phyloP scores from a whole-genome alignment of 2,113 vertebrate species.

The Fregata magnificens region DNA sequence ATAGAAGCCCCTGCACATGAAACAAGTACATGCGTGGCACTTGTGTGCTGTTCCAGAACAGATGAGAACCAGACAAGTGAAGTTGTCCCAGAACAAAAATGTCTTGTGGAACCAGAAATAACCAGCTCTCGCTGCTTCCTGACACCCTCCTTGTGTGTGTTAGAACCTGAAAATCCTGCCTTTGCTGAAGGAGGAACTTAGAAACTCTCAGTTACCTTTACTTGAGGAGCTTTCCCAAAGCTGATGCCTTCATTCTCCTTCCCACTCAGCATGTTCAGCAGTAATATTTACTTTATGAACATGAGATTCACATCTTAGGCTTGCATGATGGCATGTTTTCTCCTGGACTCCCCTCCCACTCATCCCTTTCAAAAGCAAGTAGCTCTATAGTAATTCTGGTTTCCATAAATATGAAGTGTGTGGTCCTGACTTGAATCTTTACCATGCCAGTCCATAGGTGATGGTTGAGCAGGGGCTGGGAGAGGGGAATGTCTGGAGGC shows the following conservation, averaged over 20 bases:
- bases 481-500: neutral
- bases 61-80: neutral
- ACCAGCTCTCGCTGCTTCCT: neutral
- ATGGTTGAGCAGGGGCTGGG: neutral
- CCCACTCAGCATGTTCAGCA: rapidly evolving
- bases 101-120: neutral
- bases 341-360: neutral
- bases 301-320: neutral
- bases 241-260: neutral
- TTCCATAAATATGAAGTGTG: neutral
- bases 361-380: neutral
- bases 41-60: neutral
- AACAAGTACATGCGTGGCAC: neutral
- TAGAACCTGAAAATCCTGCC: neutral
- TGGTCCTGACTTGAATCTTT: neutral
- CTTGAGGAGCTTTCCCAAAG: neutral
- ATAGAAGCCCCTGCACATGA: neutral
- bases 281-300: neutral
- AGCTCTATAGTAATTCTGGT: neutral
- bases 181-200: neutral
- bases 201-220: neutral
- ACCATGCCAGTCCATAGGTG: neutral
- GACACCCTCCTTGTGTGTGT: neutral
- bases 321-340: neutral
- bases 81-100: neutral